Evolutionary conservation across 2,113 vertebrate genomes (phyloP).

Genomic region (Ardeotis arabs): DNA sequence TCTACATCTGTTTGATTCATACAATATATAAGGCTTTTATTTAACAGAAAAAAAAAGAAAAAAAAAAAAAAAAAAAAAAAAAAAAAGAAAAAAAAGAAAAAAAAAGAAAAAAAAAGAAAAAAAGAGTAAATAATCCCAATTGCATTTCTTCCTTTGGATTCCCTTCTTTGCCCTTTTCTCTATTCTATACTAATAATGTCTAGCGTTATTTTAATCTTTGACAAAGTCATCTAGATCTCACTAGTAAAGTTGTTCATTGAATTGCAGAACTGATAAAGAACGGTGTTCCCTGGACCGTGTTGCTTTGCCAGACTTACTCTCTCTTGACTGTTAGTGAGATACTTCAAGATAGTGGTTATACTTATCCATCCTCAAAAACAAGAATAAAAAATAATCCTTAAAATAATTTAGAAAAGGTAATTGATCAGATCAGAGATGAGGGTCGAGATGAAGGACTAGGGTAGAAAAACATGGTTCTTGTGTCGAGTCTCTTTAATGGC

Average conservation of each 20-base stretch:
- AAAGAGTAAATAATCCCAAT: background rate
- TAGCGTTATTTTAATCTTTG: background rate
- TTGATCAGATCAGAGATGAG: background rate
- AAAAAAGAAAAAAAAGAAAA: too few species aligned
- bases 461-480: background rate
- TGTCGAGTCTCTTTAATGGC: background rate
- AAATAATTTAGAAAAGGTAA: background rate
- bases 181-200: background rate
- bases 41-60: background rate
- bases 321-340: rapidly evolving
- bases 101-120: too few species aligned
- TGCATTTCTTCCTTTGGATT: background rate
- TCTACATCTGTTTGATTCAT: background rate
- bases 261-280: background rate
- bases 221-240: background rate
- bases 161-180: background rate
- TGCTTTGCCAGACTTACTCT: background rate
- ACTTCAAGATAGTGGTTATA: background rate
- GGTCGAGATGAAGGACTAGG: background rate
- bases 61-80: background rate
- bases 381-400: background rate
- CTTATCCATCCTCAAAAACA: background rate
- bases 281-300: background rate
- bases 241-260: background rate
- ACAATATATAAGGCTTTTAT: background rate